These are phyloP conservation scores for Benitochromis conjunctus DNA, from an alignment of 2,113 vertebrate genomes.

Conservation along the genomic window DNA sequence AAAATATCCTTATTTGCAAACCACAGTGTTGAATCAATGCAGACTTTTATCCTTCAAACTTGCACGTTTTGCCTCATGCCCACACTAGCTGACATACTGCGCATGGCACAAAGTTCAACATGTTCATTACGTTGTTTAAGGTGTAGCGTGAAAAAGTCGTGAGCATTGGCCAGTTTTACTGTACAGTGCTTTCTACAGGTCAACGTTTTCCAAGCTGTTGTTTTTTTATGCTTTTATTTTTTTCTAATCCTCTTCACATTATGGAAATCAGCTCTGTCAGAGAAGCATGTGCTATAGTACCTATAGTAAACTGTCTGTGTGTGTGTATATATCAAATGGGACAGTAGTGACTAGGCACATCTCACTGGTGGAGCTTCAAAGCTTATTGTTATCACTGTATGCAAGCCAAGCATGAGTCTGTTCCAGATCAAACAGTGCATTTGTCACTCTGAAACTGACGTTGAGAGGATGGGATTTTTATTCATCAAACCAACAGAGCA, in stretches of 20 bases:
- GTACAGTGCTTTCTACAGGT: not conserved
- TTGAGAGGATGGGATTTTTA: conserved; percentile 7
- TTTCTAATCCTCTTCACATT: not conserved
- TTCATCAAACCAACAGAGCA: conserved; percentile 35
- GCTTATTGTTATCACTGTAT: conserved; percentile 35
- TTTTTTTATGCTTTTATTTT: conserved; percentile 25
- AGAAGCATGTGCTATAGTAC: not conserved
- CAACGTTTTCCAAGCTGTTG: conserved; percentile 14
- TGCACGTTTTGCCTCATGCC: not conserved
- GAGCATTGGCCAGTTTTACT: not conserved
- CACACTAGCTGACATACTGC: not conserved
- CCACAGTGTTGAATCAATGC: not conserved
- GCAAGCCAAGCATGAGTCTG: conserved; percentile 13
- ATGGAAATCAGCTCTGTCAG: conserved; percentile 4
- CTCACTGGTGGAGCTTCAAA: conserved; percentile 35
- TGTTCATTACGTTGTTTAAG: conserved; percentile 10
- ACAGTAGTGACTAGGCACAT: conserved; percentile 26
- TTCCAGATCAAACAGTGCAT: conserved; percentile 46
- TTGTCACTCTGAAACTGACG: conserved; percentile 26
- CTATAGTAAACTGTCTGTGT: not conserved
- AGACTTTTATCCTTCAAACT: not conserved
- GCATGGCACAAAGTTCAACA: not conserved
- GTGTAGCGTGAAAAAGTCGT: conserved; percentile 30
- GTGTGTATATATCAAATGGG: not conserved
- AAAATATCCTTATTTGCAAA: not conserved